Percentiles rank a stretch among this genome's conserved stretches.
Evolutionary conservation across 2,113 vertebrate genomes (phyloP).

Genomic region (Alligator mississippiensis): DNA sequence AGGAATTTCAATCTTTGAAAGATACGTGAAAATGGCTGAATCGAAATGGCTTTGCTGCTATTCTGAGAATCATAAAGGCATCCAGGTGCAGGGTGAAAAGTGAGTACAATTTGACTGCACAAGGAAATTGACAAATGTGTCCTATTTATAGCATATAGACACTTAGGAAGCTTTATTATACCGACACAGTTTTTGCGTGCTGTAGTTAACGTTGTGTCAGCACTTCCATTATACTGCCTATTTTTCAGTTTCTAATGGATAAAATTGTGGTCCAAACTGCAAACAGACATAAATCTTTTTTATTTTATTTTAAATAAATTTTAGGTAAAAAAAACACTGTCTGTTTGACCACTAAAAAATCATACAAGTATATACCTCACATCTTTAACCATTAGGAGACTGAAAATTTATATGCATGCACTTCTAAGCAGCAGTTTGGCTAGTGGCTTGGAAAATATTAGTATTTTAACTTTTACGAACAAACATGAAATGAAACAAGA

Average conservation of each 20-base stretch:
- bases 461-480: neutral
- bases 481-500: neutral
- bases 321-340: neutral
- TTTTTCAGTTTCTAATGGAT: neutral
- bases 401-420: neutral
- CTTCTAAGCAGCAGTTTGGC: neutral
- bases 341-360: neutral
- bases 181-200: neutral
- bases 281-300: neutral
- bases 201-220: neutral
- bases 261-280: neutral
- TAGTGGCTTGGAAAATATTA: neutral
- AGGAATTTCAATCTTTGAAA: neutral
- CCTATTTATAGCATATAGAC: neutral
- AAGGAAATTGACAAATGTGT: slow-evolving; percentile 1
- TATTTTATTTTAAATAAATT: neutral
- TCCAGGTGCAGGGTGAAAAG: slow-evolving; percentile 2
- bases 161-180: neutral
- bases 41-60: neutral
- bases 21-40: neutral
- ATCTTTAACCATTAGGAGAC: neutral
- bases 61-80: slow-evolving; percentile 5
- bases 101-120: neutral
- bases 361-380: neutral
- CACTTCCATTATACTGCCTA: neutral